Evolutionary conservation across 2,113 vertebrate genomes (phyloP), one percentile per base, ranked within the genome.

Genomic region (Grantiella picta): DNA sequence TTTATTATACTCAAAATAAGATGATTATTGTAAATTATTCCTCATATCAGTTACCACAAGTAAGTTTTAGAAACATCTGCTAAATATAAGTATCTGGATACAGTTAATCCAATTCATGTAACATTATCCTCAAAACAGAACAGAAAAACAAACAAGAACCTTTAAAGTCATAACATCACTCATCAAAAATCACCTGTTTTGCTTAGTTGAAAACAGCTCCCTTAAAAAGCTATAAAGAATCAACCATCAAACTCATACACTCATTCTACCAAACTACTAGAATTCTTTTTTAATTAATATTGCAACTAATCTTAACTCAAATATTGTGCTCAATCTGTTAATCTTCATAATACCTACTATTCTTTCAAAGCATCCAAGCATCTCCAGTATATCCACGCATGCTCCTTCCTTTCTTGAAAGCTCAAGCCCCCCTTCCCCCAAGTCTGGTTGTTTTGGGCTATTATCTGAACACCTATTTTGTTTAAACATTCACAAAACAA

Each of bases 401-500:
- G 53, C 31, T 86, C 60, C 38, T 53, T 75, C 61, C 80, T 59
- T 73, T 73, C 79, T 31, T 69, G 45, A 80, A 90, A 92, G 29
- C 33, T 47, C 66, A 50, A 89, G 24, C 4, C 6, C 19, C 45
- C 17, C n/a, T 22, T 13, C 12, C 36, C 24, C 6, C 15, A 40
- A 38, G 18, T 22, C 40, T 56, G 60, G 44, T 44, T 16, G 1
- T 76, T 91, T 80, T 29, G 69, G 63, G 49, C 80, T 87, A 86
- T 91, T 76, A 94, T 89, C 87, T 87, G 61, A 96, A 83, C 88
- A 94, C 36, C 86, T 86, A 70, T 85, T 92, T 95, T 94, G 83
- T 77, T 92, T 66, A 93, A 95, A 87, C 45, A 95, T 89, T 95
- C 90, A 86, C 64, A 95, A 97, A 96, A 80, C 29, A 47, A 90